Evolutionary conservation across 1,140 invertebrate species (phyloP).

Genomic region (Orchestia grillus): DNA sequence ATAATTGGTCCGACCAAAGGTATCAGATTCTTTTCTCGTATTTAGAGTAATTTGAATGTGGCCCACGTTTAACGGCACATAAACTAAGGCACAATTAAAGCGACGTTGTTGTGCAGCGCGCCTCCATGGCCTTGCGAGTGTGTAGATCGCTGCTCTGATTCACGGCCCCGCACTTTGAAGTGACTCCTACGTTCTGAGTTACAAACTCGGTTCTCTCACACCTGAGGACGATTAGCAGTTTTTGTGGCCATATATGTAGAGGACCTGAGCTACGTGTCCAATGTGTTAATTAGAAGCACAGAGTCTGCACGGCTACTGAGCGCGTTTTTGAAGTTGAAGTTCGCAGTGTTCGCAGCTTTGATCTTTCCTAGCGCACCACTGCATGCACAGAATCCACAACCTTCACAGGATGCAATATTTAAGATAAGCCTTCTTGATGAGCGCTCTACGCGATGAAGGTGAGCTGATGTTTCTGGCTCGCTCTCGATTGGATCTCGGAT

Average conservation of each 20-base stretch:
- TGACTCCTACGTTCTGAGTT: background rate
- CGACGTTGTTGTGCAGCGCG: too few species aligned
- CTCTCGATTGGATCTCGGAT: background rate
- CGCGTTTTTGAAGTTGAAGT: conserved; percentile 1
- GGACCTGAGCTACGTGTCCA: background rate
- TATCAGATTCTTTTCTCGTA: background rate
- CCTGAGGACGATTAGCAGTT: background rate
- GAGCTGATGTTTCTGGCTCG: background rate
- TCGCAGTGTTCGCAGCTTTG: background rate
- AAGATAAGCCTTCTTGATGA: background rate
- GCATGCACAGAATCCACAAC: background rate
- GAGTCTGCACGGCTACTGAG: background rate
- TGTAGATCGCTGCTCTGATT: background rate
- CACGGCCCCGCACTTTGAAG: background rate
- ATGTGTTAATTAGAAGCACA: conserved; percentile 29
- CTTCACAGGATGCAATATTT: background rate
- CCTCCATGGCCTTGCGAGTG: background rate
- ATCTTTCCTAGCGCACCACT: background rate
- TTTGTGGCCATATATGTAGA: background rate
- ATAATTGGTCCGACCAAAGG: background rate
- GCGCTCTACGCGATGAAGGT: background rate
- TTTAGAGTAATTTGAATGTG: background rate
- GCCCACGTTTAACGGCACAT: background rate
- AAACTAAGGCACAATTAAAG: background rate
- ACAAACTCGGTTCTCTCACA: background rate